Base-by-base conservation (phyloP, 2,797 vertebrate genomes). In the Notolabrus celidotus region DNA sequence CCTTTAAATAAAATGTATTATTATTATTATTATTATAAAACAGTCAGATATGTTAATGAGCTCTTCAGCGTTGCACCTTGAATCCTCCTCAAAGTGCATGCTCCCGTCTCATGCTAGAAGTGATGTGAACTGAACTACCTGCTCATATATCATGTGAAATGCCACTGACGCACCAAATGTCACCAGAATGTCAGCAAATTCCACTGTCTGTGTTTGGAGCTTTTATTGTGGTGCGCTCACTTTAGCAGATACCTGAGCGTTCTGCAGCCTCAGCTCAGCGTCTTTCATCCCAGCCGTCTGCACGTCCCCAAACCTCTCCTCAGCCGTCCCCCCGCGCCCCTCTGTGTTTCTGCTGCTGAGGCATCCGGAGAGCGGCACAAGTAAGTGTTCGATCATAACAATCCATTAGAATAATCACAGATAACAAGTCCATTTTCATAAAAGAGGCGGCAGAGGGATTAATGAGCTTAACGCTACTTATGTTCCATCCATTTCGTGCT, bases 131-230 rank as follows among this genome's bases (percentile, higher is more conserved):
- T 78, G 56, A 80, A 45, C 51, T 86, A 86, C 85, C 50, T 79
- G 74, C 85, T 91, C 87, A 72, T 92, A 84, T 80, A 83, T 93
- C 91, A 89, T 84, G 63, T 29, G 63, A 94, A 94, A 95, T 93
- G 90, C 91, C 93, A 94, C 68, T 65, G 88, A 88, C 60, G 55
- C 90, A 86, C 89, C 86, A 94, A 95, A 94, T 94, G 94, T 94
- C 94, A 94, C 63, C 49, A 60, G 92, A 94, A 94, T 93, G 93
- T 93, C 93, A 94, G 88, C 88, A 91, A n/a, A 75, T 79, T 91
- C 85, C 75, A 46, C 79, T 10, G 69, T 82, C 85, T 84, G 83
- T 78, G 78, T 79, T 88, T 83, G 58, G 64, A 83, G 79, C 62
- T 88, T 46, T 83, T 81, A 72, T 89, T 90, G 77, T 38, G 49